These are phyloP conservation scores for Mus minutoides DNA, from an alignment of 2,797 vertebrate species.

Conservation along the genomic window DNA sequence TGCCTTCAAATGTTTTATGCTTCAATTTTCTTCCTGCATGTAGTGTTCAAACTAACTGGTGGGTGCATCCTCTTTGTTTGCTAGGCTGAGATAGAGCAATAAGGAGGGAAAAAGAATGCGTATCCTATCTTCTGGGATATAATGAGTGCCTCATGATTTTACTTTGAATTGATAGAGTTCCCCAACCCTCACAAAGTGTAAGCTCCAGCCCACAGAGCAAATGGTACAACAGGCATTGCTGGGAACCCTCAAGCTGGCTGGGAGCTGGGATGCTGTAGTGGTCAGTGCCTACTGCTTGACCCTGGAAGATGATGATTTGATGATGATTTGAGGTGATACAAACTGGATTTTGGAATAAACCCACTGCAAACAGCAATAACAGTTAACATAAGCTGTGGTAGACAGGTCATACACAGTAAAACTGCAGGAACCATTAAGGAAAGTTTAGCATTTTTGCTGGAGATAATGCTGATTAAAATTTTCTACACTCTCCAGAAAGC, in stretches of 20 bases:
- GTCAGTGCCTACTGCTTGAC: neutral
- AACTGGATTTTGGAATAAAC: constrained; percentile 45
- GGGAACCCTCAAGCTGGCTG: constrained; percentile 51
- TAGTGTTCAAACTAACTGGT: neutral
- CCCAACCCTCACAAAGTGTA: constrained; percentile 1
- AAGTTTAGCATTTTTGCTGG: constrained; percentile 76
- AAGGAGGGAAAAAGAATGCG: neutral
- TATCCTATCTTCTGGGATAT: neutral
- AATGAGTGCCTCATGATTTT: neutral
- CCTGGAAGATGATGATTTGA: constrained; percentile 64
- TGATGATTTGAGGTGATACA: constrained; percentile 43
- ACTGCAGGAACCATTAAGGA: constrained; percentile 83
- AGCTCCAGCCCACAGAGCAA: neutral
- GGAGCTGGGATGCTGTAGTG: constrained; percentile 73
- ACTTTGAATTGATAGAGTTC: constrained; percentile 46
- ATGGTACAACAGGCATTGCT: constrained; percentile 19
- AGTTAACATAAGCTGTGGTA: constrained; percentile 71
- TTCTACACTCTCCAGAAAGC: constrained; percentile 55
- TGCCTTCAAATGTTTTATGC: neutral
- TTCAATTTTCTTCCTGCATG: neutral
- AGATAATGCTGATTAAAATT: constrained; percentile 82
- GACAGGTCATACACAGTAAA: constrained; percentile 55
- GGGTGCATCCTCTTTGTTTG: neutral
- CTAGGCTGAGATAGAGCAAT: neutral
- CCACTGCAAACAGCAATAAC: neutral